Evolutionary conservation across 2,797 vertebrate species (phyloP).

Genomic region (Schizopygopsis pylzovi): DNA sequence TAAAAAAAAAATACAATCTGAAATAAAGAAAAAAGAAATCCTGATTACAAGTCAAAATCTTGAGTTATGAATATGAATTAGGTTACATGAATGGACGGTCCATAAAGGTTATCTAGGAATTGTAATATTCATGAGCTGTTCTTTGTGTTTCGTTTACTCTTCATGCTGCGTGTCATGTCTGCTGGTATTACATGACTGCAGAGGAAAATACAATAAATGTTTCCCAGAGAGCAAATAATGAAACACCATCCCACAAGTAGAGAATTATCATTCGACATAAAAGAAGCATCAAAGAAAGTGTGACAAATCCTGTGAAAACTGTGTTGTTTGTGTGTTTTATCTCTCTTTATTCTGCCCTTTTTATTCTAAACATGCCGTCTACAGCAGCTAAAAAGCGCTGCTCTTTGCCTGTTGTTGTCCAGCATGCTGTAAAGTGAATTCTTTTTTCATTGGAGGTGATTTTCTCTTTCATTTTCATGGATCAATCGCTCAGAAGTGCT

Average conservation of each 20-base stretch:
- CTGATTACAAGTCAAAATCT: not conserved
- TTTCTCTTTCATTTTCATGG: conserved; percentile 69
- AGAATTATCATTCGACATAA: conserved; percentile 22
- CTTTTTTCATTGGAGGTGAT: conserved; percentile 68
- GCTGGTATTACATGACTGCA: not conserved
- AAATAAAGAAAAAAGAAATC: not conserved
- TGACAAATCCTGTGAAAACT: conserved; percentile 23
- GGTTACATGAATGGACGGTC: not conserved
- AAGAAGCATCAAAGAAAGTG: conserved; percentile 9
- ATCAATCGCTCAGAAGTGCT: conserved; percentile 64
- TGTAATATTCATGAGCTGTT: conserved; percentile 1
- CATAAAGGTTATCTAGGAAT: not conserved
- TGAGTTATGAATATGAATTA: conserved; percentile 7
- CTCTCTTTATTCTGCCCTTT: not conserved
- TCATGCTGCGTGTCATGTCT: not conserved
- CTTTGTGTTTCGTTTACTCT: not conserved
- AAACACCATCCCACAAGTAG: not conserved
- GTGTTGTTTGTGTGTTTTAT: not conserved
- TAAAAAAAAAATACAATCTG: not conserved
- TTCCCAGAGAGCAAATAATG: conserved; percentile 38
- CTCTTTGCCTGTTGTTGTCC: conserved; percentile 62
- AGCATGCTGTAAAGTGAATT: conserved; percentile 61
- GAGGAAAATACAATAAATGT: conserved; percentile 28
- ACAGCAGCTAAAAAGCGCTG: conserved; percentile 26
- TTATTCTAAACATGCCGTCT: not conserved